Evolutionary conservation across 2,888 invertebrate species (phyloP), one percentile per base, ranked within the genome.

Genomic region (Lasioglossum vierecki): DNA sequence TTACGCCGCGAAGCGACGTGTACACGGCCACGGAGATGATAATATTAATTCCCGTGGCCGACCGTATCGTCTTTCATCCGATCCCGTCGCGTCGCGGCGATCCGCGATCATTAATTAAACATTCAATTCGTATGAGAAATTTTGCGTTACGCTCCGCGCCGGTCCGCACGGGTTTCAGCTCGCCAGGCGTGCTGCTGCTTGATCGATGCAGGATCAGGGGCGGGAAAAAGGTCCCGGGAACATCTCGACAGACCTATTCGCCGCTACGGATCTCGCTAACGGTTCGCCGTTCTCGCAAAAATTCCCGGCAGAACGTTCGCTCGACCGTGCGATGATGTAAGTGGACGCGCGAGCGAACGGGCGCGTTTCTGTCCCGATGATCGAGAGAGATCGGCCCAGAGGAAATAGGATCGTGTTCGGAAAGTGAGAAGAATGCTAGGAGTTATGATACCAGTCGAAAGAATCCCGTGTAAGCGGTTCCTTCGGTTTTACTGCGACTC

Each of bases 41-140:
- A 83, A 88, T 89, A 89, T 89, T 89, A 88, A 89, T 89, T 88
- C 85, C 77, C 73, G 72, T 53, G 46, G 22, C 6, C 68, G 30
- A 30, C 72, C 71, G 83, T 83, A 87, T 87, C 87, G 83, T 82
- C 80, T 87, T 88, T 88, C 88, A 79, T 82, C 68, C 74, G 82
- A 89, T 76, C 77, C 73, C 73, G 80, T 81, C 79, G 49, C 70
- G 70, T 70, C 70, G 39, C 70, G 66, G 15, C 75, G 78, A 84
- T 88, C 68, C 78, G 66, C 77, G 75, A 79, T 86, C 87, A 85
- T 89, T 87, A 89, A 89, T 89, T 89, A 87, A 89, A 88, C 82
- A 75, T 87, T 87, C 85, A 87, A 85, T 87, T 85, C 78, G 79
- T 83, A 85, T 78, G 86, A 87, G 83, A 85, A 76, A 85, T 83